A percentile compares a stretch with the other conserved stretches of the same genome.
Evolutionary conservation across 2,888 invertebrate species (phyloP).

Genomic region (Vandiemenella viatica): DNA sequence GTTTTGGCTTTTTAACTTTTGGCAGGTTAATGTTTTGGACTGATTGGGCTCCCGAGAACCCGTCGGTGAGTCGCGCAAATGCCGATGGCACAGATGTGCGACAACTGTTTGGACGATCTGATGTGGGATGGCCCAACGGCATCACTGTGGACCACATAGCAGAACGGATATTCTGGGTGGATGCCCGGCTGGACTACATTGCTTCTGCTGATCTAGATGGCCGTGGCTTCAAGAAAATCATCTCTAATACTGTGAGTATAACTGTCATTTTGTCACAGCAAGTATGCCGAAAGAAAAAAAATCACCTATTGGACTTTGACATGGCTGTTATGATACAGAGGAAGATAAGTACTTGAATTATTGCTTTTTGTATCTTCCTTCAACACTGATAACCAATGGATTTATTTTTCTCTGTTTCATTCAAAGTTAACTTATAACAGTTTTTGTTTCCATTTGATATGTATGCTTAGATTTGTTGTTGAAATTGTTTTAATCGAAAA

Average conservation of each 20-base stretch:
- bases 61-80: conserved; percentile 63
- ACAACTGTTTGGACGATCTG: conserved; percentile 45
- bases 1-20: conserved; percentile 6
- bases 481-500: too few relatives aligned
- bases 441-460: too few relatives aligned
- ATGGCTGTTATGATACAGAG: too few relatives aligned
- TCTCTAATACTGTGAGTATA: conserved; percentile 38
- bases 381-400: too few relatives aligned
- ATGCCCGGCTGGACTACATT: conserved; percentile 68
- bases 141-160: conserved; percentile 70
- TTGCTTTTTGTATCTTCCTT: too few relatives aligned
- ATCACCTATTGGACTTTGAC: too few relatives aligned
- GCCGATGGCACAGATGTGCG: conserved; percentile 59
- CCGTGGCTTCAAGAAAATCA: conserved; percentile 44
- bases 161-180: conserved; percentile 75
- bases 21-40: conserved; percentile 62
- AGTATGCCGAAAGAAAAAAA: too few relatives aligned
- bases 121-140: conserved; percentile 75
- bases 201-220: conserved; percentile 62
- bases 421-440: too few relatives aligned
- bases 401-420: too few relatives aligned
- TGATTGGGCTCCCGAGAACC: conserved; percentile 67
- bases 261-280: too few relatives aligned
- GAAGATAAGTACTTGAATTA: too few relatives aligned
- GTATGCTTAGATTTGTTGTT: too few relatives aligned